These are phyloP conservation scores for Patella vulgata DNA, from an alignment of 1,140 invertebrate genomes.

Conservation along the genomic window DNA sequence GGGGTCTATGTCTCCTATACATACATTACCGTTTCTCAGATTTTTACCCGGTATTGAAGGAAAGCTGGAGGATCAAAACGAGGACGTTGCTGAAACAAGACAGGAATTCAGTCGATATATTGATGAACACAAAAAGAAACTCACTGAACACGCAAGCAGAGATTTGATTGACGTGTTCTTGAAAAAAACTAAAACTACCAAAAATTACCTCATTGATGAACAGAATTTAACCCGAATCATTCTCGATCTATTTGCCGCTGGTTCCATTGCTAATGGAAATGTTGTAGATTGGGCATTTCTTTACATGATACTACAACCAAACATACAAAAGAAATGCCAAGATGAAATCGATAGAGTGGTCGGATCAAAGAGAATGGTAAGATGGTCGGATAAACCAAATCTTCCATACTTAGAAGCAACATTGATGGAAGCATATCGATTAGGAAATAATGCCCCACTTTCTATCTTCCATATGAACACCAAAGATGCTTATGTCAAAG, in stretches of 20 bases:
- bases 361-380: constrained; percentile 10
- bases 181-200: constrained; percentile 8
- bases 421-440: constrained; percentile 32
- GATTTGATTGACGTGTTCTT: constrained; percentile 32
- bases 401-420: constrained; percentile 36
- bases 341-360: constrained; percentile 78
- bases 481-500: constrained; percentile 41
- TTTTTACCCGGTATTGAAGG: constrained; percentile 26
- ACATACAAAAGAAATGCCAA: constrained; percentile 77
- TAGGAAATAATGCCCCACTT: constrained; percentile 43
- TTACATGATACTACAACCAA: constrained; percentile 79
- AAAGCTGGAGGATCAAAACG: constrained; percentile 22
- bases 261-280: constrained; percentile 85
- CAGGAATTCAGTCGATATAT: constrained; percentile 10
- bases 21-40: constrained; percentile 16
- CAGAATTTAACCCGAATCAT: constrained; percentile 51
- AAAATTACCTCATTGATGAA: constrained; percentile 31
- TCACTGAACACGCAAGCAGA: constrained; percentile 47
- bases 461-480: constrained; percentile 49
- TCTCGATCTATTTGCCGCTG: constrained; percentile 85
- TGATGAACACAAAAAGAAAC: constrained; percentile 42
- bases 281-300: constrained; percentile 89
- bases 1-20: not conserved
- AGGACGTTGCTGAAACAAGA: constrained; percentile 29
- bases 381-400: constrained; percentile 18